Base-by-base conservation (phyloP, 2,888 invertebrate genomes). In the Caenorhabditis sp. region DNA sequence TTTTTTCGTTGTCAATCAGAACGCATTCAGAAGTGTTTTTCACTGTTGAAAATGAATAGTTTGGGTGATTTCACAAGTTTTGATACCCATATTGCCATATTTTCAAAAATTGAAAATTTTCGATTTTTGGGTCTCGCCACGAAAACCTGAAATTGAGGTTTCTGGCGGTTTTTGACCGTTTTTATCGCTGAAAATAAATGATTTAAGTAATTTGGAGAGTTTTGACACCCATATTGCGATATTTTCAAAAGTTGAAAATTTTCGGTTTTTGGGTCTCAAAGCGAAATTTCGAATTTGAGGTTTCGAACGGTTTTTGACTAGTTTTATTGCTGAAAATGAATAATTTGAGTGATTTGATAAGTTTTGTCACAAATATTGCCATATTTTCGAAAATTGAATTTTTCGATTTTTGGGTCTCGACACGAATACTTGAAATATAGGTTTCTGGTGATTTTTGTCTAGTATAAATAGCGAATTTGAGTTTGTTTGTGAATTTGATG, bases 371-470 rank as follows among this genome's bases (percentile, higher is more conserved):
- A n/a, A 3, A 47, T 47, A 47, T 18, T 18, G n/a, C 2, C 47
- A 18, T 20, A 47, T 4, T 47, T 47, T 47, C 3, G 47, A 47
- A 47, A 47, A 40, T 5, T 40, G 40, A 40, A 5, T 15, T 40
- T 47, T 47, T 50, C 9, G 44, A 44, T 44, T 44, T 50, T 50
- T 24, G 53, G 53, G 53, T 53, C 53, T 53, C 53, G 53, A 53
- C 24, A 24, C 53, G 53, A 53, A 53, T 24, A 53, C 8, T 53
- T 22, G 40, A 40, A 40, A 11, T 40, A 2, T 13, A 13, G 40
- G 13, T 11, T 11, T 40, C 13, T 40, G 40, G 6, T 40, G 40
- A 2, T 40, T 40, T 40, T 40, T 4, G 32, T 9, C 32, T 32
- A 32, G 32, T 32, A 15, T 15, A 13, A 9, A 11, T 40, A 15